phyloP scores from a whole-genome alignment of 2,888 invertebrate species.

The Eilema depressum region DNA sequence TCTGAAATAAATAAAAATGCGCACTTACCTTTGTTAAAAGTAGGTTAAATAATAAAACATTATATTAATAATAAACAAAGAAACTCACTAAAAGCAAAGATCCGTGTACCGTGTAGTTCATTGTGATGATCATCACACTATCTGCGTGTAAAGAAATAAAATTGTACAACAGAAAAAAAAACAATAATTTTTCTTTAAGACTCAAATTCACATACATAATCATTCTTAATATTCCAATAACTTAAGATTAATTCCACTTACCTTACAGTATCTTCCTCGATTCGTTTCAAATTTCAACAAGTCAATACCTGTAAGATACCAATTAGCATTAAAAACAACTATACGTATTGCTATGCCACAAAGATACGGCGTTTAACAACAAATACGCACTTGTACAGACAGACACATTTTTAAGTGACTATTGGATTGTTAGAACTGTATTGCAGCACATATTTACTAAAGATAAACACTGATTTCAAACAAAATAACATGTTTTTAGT shows the following conservation, averaged over 20 bases:
- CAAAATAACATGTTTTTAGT: conserved; percentile 40
- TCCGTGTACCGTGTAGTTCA: background rate
- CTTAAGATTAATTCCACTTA: conserved; percentile 16
- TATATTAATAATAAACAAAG: background rate
- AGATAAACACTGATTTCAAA: conserved; percentile 26
- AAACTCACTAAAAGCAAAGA: conserved; percentile 1
- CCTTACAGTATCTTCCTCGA: conserved; percentile 23
- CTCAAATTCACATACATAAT: background rate
- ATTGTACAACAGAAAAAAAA: background rate
- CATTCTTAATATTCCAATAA: background rate
- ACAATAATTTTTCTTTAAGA: background rate
- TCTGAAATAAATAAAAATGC: too few species aligned
- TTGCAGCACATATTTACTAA: conserved; percentile 25
- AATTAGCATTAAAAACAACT: conserved; percentile 20
- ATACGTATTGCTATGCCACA: conserved; percentile 26
- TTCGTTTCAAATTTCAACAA: conserved; percentile 18
- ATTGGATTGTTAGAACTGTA: conserved; percentile 28
- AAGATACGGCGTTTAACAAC: conserved; percentile 15
- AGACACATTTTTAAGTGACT: conserved; percentile 28
- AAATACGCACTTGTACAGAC: conserved; percentile 16
- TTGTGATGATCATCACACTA: background rate
- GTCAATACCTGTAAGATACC: conserved; percentile 35
- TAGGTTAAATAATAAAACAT: too few species aligned
- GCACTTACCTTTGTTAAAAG: too few species aligned
- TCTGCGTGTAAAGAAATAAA: background rate